Base-by-base conservation (phyloP, 2,113 vertebrate species). In the Macquaria australasica region DNA sequence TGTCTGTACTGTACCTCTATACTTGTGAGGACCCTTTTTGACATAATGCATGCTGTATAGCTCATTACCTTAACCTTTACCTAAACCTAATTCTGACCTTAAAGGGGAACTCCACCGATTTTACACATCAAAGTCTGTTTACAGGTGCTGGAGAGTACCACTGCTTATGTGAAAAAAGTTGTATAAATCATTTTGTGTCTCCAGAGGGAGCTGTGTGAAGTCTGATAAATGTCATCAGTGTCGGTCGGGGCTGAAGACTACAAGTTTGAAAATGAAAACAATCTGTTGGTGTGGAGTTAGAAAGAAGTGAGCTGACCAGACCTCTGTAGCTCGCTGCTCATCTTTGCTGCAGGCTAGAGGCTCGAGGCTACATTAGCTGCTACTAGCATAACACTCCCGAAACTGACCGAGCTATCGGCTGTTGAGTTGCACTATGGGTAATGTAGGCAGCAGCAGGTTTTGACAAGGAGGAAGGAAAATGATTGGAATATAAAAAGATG, bases 11-110 rank as follows among this genome's bases (percentile, higher is more conserved):
- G 20, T 68, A 62, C 28, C 11, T 78, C 37, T 82, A 16, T 48
- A 75, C 79, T 58, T 59, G 68, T 60, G 72, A 59, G 80, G 77
- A 28, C n/a, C 2, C 43, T 7, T 25, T 15, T 1, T 72, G 58
- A 59, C 59, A 77, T 15, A 16, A 68, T 56, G 53, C 28, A 9
- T 14, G 28, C 31, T 11, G 31, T 82, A 2, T 45, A 53, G 60
- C 69, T 73, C 41, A 34, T 69, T 37, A 74, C 21, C 9, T 75
- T 9, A 6, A 73, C 41, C 2, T 77, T 68, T 2, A 66, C 53
- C 48, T 45, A 6, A 62, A 55, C 28, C 31, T 45, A 9, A 41
- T 53, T 62, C 4, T 55, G 37, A 73, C 48, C n/a, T 43, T 70
- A 34, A 25, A 48, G n/a, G 5, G 28, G 28, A 31, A 31, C 28